Evolutionary conservation across 1,140 invertebrate genomes (phyloP), one percentile per base, ranked within the genome.

Genomic region (Drosophila nikananu): DNA sequence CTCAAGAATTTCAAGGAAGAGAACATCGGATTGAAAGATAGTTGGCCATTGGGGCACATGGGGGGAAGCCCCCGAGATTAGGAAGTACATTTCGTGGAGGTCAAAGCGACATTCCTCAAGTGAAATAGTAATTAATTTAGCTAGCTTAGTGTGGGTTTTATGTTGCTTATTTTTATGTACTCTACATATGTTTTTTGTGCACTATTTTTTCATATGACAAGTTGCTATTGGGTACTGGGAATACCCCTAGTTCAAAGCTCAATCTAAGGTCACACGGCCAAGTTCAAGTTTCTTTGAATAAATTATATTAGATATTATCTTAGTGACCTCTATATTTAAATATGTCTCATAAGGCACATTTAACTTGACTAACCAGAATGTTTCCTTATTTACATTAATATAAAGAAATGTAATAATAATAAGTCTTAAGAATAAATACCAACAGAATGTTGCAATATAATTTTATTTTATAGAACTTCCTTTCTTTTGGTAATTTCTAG

Each of bases 21-120:
- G 48, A 19, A 23, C 44, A 32, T 19, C 46, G 15, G 12, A 5
- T 30, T 54, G 13, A 13, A 67, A 19, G 63, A 57, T 71, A 55
- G 49, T 46, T 71, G 35, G 9, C 39, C 17, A n/a, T 6, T 41
- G 39, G 17, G 39, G 41, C 17, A 41, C 39, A 10, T 42, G 41
- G n/a, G 21, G 27, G 55, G 59, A 67, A 27, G 17, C 9, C n/a
- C 59, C 30, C 59, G 15, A 32, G 32, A 9, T 35, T 62, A 41
- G 39, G 51, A 58, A 35, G 55, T n/a, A 30, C 15, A 3, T 49
- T 25, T 6, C 10, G n/a, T 2, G 6, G n/a, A 65, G 63, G 63
- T 66, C 57, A 63, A 15, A 13, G 6, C 27, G 3, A 13, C 17
- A 62, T 25, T 37, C 5, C 15, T 25, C 6, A 8, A 15, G 3